Conservation (phyloP, 1,140 invertebrate genomes). For the Scaptomyza hsui region DNA sequence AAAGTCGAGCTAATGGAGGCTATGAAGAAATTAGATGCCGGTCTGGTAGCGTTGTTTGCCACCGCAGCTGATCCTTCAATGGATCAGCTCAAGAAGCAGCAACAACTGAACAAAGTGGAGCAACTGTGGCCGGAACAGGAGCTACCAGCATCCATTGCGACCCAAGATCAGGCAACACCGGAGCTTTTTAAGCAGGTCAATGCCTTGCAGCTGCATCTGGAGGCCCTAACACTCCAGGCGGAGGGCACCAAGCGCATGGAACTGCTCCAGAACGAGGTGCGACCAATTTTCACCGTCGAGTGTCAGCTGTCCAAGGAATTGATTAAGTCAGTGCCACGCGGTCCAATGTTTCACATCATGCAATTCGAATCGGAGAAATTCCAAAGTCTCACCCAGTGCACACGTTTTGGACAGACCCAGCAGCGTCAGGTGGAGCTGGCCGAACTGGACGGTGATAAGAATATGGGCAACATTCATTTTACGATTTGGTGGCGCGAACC, state of each 20-base stretch:
- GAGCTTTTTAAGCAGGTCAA: conserved; percentile 68
- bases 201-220: conserved; percentile 68
- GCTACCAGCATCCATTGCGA: conserved; percentile 11
- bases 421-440: conserved; percentile 52
- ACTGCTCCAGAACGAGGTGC: conserved; percentile 70
- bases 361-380: conserved; percentile 83
- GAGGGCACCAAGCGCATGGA: conserved; percentile 79
- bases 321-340: conserved; percentile 59
- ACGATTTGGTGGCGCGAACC: conserved; percentile 82
- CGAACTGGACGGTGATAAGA: conserved; percentile 10
- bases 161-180: conserved; percentile 39
- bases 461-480: conserved; percentile 66
- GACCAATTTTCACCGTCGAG: conserved; percentile 78
- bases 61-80: conserved; percentile 40
- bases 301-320: conserved; percentile 73
- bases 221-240: conserved; percentile 72
- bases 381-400: conserved; percentile 78
- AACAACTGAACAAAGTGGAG: conserved; percentile 27
- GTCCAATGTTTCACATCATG: conserved; percentile 76
- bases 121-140: conserved; percentile 50
- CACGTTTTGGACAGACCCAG: conserved; percentile 74
- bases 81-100: conserved; percentile 53
- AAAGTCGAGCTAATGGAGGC: conserved; percentile 79
- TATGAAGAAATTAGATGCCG: conserved; percentile 80
- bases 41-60: conserved; percentile 73